A percentile compares a stretch with the other conserved stretches of the same genome.
Conservation (phyloP, 2,888 invertebrate genomes). For the Rambutsinella grinnellia region DNA sequence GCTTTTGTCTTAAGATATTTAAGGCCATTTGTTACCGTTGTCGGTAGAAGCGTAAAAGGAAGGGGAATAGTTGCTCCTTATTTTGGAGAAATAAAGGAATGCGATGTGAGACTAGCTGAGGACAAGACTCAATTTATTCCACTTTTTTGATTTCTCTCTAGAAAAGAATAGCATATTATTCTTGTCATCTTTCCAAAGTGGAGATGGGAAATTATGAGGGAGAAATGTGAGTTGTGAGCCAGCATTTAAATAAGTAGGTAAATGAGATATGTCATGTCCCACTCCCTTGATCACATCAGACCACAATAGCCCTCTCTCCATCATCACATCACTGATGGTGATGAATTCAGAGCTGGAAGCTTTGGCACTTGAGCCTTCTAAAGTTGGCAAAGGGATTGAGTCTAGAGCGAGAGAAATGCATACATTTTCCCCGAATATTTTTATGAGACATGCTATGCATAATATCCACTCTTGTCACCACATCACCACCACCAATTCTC, state of each 20-base stretch:
- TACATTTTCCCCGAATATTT: too few species aligned
- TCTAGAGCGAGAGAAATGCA: too few species aligned
- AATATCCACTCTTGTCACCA: too few species aligned
- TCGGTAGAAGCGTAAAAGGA: constrained; percentile 7
- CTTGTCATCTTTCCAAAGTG: not conserved
- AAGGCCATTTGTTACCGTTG: constrained; percentile 42
- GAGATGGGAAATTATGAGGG: not conserved
- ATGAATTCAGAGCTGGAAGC: too few species aligned
- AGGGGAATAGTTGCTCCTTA: constrained; percentile 19
- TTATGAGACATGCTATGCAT: too few species aligned
- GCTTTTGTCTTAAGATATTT: constrained; percentile 1
- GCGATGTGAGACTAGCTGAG: not conserved
- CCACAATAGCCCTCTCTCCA: too few species aligned
- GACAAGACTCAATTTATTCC: not conserved
- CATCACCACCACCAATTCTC: too few species aligned
- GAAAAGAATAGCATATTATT: not conserved
- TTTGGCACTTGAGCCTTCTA: too few species aligned
- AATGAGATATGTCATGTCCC: not conserved
- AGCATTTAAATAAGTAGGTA: not conserved
- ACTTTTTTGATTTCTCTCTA: not conserved
- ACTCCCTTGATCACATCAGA: too few species aligned
- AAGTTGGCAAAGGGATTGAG: too few species aligned
- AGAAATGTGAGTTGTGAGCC: not conserved
- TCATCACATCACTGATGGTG: too few species aligned
- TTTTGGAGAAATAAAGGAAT: constrained; percentile 17